Conservation (phyloP, 1,140 invertebrate genomes). For the Musca domestica region DNA sequence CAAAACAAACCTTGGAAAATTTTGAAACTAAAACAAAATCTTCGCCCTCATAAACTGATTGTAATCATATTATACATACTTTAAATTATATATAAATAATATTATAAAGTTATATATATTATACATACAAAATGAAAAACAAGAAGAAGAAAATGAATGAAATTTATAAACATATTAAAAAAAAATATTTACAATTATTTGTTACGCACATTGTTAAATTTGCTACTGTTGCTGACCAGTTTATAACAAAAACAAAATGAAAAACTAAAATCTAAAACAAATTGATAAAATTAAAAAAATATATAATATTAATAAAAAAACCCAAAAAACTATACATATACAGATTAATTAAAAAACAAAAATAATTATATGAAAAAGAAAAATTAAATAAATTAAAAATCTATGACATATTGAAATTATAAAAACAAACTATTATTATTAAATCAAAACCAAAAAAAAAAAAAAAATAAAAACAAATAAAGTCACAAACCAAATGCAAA, state of each 20-base stretch:
- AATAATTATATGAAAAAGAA: constrained; percentile 17
- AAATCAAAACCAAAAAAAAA: constrained; percentile 16
- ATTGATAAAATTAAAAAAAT: constrained; percentile 28
- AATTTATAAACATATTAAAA: constrained; percentile 27
- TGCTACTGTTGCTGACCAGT: constrained; percentile 55
- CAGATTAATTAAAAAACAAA: constrained; percentile 11
- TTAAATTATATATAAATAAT: constrained; percentile 23
- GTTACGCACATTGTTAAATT: constrained; percentile 55
- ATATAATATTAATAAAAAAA: constrained; percentile 16
- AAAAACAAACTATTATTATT: constrained; percentile 9
- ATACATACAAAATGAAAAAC: constrained; percentile 16
- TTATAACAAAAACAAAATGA: constrained; percentile 38
- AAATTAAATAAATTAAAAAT: constrained; percentile 21
- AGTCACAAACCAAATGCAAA: not conserved
- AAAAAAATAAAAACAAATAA: constrained; percentile 6
- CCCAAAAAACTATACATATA: constrained; percentile 1
- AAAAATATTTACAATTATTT: constrained; percentile 53
- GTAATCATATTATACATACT: constrained; percentile 26
- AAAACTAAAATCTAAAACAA: constrained; percentile 28
- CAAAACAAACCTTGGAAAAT: no score
- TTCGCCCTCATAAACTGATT: constrained; percentile 5
- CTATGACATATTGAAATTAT: constrained; percentile 13
- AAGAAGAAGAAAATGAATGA: constrained; percentile 36
- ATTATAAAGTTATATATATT: constrained; percentile 11
- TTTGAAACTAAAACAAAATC: no score